Evolutionary conservation across 2,888 invertebrate genomes (phyloP), one percentile per base, ranked within the genome.

Genomic region (Diplolepis rosae): DNA sequence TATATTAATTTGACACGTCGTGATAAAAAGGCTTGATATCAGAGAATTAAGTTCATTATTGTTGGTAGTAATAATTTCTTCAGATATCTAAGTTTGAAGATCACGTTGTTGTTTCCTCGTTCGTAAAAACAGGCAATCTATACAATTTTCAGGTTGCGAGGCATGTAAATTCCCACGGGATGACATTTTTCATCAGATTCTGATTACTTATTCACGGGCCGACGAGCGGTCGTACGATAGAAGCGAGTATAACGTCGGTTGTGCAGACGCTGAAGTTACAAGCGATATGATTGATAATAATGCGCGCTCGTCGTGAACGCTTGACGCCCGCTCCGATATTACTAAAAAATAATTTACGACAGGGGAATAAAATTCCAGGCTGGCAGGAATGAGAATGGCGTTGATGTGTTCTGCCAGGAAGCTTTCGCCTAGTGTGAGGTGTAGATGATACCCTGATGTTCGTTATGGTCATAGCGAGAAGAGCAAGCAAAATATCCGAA

Each of bases 201-300:
- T 81, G 78, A 82, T 84, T 81, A 83, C 82, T 83, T 83, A 83
- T 83, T 83, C 83, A 83, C 76, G 77, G 77, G 71, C 81, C 78
- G 78, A 74, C 77, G 77, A 76, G 78, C 79, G 77, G 70, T 35
- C 35, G 9, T 35, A 56, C 13, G 56, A 56, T 32, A 18, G 35
- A 13, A 67, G 28, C 35, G 65, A 52, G 51, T 42, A 18, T 28
- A 30, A 39, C 18, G 24, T 28, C 42, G 65, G 22, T n/a, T 48
- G 30, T 56, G 28, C 18, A 45, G 11, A 42, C 28, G 51, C 30
- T 48, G 30, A 30, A 65, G 65, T 45, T 68, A 68, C 78, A 79
- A 78, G 81, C 82, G 78, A 83, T 74, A 82, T 84, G 84, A 86
- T 84, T 85, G 84, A 85, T 85, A 84, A 85, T 85, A 83, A 84